phyloP scores from a whole-genome alignment of 2,113 vertebrate genomes.

The Seriola rivoliana region DNA sequence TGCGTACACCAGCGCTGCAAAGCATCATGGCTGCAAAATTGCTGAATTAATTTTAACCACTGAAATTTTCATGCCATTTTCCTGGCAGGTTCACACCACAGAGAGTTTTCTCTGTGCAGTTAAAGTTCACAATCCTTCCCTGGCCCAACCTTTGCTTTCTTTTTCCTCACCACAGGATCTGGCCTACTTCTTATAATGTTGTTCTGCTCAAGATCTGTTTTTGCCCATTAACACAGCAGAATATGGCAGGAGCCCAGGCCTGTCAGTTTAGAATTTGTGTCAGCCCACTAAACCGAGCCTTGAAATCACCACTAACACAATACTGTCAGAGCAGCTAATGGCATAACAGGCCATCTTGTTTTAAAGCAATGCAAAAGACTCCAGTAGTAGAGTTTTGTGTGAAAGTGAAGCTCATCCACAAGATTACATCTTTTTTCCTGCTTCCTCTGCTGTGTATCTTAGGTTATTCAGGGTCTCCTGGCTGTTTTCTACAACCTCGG shows the following conservation, averaged over 20 bases:
- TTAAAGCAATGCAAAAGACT: background rate
- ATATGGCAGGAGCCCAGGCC: constrained; percentile 37
- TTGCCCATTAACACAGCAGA: constrained; percentile 29
- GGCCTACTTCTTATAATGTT: constrained; percentile 55
- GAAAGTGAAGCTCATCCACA: background rate
- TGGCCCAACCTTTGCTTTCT: constrained; percentile 30
- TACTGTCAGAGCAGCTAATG: constrained; percentile 11
- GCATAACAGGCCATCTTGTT: constrained; percentile 15
- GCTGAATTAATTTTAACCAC: constrained; percentile 49
- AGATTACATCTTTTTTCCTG: background rate
- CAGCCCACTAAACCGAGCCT: background rate
- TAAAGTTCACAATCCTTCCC: constrained; percentile 39
- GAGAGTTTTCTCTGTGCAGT: constrained; percentile 27
- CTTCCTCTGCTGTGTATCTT: constrained; percentile 2
- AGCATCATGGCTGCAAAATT: constrained; percentile 45
- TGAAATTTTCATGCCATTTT: constrained; percentile 40
- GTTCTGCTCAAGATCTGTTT: constrained; percentile 52
- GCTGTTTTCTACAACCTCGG: constrained; percentile 90
- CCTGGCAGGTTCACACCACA: constrained; percentile 25
- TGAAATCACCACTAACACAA: constrained; percentile 18
- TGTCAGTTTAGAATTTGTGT: constrained; percentile 43
- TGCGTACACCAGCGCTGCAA: constrained; percentile 38
- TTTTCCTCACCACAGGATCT: constrained; percentile 41
- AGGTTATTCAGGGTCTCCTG: constrained; percentile 88
- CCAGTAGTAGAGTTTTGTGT: background rate